Conservation (phyloP, 2,888 invertebrate species). For the Lasioglossum lativentre region DNA sequence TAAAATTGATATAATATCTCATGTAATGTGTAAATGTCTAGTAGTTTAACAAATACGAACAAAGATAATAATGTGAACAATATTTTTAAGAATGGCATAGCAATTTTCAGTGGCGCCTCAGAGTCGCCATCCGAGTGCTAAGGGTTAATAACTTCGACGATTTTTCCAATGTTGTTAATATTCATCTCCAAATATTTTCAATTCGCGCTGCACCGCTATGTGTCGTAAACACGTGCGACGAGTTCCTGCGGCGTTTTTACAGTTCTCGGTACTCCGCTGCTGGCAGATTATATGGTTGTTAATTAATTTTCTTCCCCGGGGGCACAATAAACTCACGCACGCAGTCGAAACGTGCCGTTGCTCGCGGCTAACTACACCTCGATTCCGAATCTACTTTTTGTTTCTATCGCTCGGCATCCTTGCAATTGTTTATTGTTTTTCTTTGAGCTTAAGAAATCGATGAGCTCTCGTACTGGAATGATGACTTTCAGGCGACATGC, state of each 20-base stretch:
- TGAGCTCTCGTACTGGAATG: background rate
- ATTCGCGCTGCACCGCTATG: background rate
- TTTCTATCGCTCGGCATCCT: background rate
- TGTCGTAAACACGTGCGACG: constrained; percentile 3
- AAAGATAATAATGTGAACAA: too few relatives aligned
- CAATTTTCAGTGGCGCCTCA: too few relatives aligned
- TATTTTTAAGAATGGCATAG: too few relatives aligned
- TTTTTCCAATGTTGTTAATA: too few relatives aligned
- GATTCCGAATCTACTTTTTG: background rate
- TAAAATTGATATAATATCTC: too few relatives aligned
- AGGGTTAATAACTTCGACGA: too few relatives aligned
- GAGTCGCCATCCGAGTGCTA: too few relatives aligned
- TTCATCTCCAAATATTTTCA: background rate
- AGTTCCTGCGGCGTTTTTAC: constrained; percentile 19
- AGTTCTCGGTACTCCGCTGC: background rate
- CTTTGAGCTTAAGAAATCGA: background rate
- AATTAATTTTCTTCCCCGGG: constrained; percentile 36
- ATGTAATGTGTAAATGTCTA: too few relatives aligned
- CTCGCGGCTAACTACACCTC: background rate
- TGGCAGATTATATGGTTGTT: constrained; percentile 12
- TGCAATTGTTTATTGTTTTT: background rate
- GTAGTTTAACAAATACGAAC: too few relatives aligned
- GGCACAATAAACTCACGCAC: constrained; percentile 5
- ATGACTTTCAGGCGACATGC: too few relatives aligned
- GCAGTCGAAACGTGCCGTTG: background rate